Conservation (phyloP, 1,140 invertebrate genomes). For the Hirudo medicinalis region DNA sequence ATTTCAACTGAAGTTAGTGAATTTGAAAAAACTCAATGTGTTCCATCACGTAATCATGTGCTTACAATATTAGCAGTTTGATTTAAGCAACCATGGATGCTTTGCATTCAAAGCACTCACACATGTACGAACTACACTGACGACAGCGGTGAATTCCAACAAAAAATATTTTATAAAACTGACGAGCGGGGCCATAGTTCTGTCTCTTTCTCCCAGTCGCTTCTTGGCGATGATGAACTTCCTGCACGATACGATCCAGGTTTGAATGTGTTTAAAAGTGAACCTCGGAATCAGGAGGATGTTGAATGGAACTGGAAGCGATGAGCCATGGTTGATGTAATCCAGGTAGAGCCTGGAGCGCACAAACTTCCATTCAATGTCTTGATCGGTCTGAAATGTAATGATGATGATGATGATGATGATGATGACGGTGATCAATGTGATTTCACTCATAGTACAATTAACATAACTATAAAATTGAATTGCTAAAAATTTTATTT, state of each 20-base stretch:
- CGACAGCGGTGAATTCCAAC: no score
- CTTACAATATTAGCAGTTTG: no score
- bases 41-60: no score
- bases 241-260: neutral
- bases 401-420: neutral
- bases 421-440: neutral
- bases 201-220: neutral
- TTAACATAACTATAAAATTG: neutral
- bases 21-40: no score
- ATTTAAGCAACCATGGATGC: no score
- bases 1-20: no score
- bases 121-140: no score
- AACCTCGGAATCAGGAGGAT: constrained; percentile 78
- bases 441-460: neutral
- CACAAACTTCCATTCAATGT: constrained; percentile 83
- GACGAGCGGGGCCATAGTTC: neutral
- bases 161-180: neutral
- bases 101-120: no score
- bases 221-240: constrained; percentile 1
- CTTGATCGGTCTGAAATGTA: constrained; percentile 58
- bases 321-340: constrained; percentile 73
- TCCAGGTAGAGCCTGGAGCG: constrained; percentile 79
- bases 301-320: constrained; percentile 74
- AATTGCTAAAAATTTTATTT: neutral
- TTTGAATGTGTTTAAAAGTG: constrained; percentile 21